phyloP scores from a whole-genome alignment of 2,888 invertebrate genomes.

The Coleophora deauratella region DNA sequence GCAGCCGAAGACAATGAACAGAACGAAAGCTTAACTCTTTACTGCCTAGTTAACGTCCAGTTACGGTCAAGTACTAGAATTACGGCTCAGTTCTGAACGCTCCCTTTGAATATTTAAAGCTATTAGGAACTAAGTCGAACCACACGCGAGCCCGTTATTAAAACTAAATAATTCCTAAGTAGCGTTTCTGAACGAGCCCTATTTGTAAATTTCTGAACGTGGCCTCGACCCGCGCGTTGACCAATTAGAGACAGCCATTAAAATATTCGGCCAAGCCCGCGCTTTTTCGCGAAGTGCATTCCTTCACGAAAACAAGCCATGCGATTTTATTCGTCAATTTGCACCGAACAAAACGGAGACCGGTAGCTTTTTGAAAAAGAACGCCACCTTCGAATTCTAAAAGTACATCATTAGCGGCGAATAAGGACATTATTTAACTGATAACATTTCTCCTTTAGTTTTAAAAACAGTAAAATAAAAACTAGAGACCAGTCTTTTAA shows the following conservation, averaged over 20 bases:
- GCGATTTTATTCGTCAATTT: constrained; percentile 58
- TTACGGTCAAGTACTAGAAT: constrained; percentile 29
- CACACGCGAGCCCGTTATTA: constrained; percentile 1
- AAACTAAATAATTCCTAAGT: too few relatives aligned
- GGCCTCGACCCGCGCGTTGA: constrained; percentile 47
- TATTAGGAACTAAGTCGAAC: constrained; percentile 3
- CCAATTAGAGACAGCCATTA: constrained; percentile 68
- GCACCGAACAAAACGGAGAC: constrained; percentile 41
- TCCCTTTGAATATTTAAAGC: constrained; percentile 5
- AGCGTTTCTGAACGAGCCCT: constrained; percentile 3
- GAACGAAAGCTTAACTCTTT: constrained; percentile 42
- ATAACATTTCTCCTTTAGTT: not conserved
- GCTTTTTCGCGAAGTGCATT: constrained; percentile 54
- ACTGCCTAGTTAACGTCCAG: constrained; percentile 46
- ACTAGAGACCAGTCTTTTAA: too few relatives aligned
- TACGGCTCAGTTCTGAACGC: constrained; percentile 8
- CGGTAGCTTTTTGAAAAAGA: constrained; percentile 52
- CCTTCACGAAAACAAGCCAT: constrained; percentile 57
- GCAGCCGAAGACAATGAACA: constrained; percentile 54
- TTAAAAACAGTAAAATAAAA: too few relatives aligned
- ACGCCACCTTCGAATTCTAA: constrained; percentile 34
- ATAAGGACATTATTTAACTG: not conserved
- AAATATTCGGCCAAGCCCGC: constrained; percentile 41
- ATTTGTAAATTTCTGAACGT: constrained; percentile 13
- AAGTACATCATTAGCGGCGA: constrained; percentile 7